Base-by-base conservation (phyloP, 1,140 invertebrate species). In the Calosoma granatense region DNA sequence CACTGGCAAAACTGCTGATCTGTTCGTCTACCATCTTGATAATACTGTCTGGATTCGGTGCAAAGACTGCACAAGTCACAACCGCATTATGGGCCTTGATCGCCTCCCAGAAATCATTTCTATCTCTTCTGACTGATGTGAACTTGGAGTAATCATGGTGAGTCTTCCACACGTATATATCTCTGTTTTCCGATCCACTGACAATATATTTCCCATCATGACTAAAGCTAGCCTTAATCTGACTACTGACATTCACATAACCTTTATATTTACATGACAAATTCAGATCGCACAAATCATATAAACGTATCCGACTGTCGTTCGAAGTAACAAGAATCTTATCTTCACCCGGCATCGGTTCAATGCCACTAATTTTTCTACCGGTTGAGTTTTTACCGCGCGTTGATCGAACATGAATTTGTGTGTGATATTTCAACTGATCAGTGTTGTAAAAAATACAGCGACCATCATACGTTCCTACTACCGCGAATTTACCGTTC, bases 401-500 rank as follows among this genome's bases (percentile, higher is more conserved):
- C 0, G 93, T 91, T 4, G 94, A 97, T 21, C 93, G 79, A 0
- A 98, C 94, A 72, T 97, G 87, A 60, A 99, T 97, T 68, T 95
- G 92, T 1, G 96, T 98, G 72, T 97, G 93, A 74, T 98, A 99
- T 67, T 97, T 97, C 1, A 99, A 75, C 70, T 98, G 94, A 80
- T 98, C 95, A 9, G 94, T 97, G 22, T 85, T 95, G 73, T 97
- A 99, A 77, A 99, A 98, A 65, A 98, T 94, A 72, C 95, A 98
- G 47, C 94, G 82, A 1, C 97, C 97, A 75, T 98, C 94, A 75
- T 98, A 99, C 0, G 90, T 90, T n/a, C 96, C 96, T 0, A 98
- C 93, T 0, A 98, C 94, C 0, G 94, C 94, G 76, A 97, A 97
- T 73, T 96, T 95, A 9, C 95, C 96, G 77, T 97, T 97, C 64